phyloP scores from a whole-genome alignment of 1,140 invertebrate species.

The Ceratosolen solmsi region DNA sequence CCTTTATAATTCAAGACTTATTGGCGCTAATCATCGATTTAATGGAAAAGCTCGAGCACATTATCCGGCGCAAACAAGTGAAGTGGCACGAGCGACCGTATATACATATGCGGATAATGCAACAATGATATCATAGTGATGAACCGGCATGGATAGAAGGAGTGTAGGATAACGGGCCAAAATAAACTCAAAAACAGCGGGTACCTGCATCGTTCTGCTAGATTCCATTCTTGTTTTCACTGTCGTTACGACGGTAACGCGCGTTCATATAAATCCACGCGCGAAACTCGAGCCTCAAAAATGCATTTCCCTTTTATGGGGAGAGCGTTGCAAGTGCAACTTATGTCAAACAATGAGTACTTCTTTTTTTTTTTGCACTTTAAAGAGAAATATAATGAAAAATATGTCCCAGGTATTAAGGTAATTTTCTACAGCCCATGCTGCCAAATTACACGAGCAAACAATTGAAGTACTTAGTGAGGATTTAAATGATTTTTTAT shows the following conservation, averaged over 20 bases:
- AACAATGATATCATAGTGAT: no score
- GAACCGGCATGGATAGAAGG: slow-evolving; percentile 34
- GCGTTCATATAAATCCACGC: neutral
- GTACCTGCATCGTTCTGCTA: slow-evolving; percentile 45
- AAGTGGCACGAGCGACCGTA: no score
- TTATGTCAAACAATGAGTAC: neutral
- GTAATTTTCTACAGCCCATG: neutral
- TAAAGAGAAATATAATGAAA: neutral
- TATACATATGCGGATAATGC: no score
- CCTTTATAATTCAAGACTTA: no score
- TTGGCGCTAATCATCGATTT: no score
- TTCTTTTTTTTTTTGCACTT: neutral
- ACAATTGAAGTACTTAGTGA: no score
- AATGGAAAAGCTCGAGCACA: no score
- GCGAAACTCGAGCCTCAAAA: slow-evolving; percentile 46
- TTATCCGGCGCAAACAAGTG: no score
- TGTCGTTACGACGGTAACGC: slow-evolving; percentile 31
- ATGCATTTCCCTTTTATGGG: slow-evolving; percentile 49
- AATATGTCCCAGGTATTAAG: neutral
- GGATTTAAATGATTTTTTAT: no score
- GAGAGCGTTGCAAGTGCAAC: neutral
- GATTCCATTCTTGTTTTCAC: slow-evolving; percentile 51
- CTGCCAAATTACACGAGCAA: no score
- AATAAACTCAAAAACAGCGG: slow-evolving; percentile 44
- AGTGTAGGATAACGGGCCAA: slow-evolving; percentile 38